Evolutionary conservation across 2,113 vertebrate genomes (phyloP), one percentile per base, ranked within the genome.

Genomic region (Recurvirostra avosetta): DNA sequence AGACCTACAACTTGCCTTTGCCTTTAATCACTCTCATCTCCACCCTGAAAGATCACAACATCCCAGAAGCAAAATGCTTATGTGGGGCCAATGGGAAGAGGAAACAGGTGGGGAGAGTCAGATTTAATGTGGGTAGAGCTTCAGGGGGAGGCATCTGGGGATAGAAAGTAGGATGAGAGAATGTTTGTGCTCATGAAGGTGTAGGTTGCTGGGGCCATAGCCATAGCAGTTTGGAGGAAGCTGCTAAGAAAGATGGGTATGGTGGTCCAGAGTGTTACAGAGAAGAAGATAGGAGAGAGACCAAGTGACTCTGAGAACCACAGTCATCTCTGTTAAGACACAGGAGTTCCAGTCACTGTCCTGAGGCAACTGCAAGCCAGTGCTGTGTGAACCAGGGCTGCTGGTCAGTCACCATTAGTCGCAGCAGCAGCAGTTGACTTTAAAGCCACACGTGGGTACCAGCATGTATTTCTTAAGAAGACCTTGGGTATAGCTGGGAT

Each of bases 311-410:
- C 29, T 26, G 20, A 63, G 41, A 94, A 63, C 18, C 25, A 47
- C 29, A 58, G 38, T 11, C 12, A 45, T 18, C 62, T 84, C 52
- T 3, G 3, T 40, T 62, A 74, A 78, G 29, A 65, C 34, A 15
- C 40, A 41, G 12, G 15, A 27, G 11, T 72, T 72, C 22, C 27
- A 72, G 32, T 15, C 15, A 12, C 56, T 55, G 19, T 34, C 40
- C 40, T 55, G 58, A 86, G 20, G 14, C n/a, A 85, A 29, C 25
- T 47, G 25, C 29, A 73, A 62, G 40, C 21, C 43, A 92, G 40
- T 5, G 40, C 43, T 6, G 18, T 15, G 7, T 0, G 0, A 50
- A 15, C 10, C 10, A 76, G 36, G 12, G 34, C 25, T 87, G 55
- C n/a, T 79, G 52, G 15, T 56, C 52, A 56, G 41, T 34, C 52